Evolutionary conservation across 2,797 vertebrate genomes (phyloP), one percentile per base, ranked within the genome.

Genomic region (Myiotriccus ornatus): DNA sequence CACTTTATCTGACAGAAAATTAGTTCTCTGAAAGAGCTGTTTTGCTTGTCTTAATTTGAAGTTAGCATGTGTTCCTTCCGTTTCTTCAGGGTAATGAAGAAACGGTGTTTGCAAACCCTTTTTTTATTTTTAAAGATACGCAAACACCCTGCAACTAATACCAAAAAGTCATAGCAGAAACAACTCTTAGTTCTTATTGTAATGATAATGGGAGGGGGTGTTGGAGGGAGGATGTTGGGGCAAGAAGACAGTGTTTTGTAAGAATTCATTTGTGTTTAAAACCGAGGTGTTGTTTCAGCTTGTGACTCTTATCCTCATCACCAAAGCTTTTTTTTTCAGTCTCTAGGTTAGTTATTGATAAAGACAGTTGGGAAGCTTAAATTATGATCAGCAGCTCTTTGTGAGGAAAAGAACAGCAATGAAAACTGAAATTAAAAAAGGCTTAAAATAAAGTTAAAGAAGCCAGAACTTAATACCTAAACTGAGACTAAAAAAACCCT

Each of bases 61-160:
- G 75, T 95, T 95, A 92, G 88, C 94, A 95, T 94, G 95, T 87
- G 39, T 86, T 95, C 78, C 55, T 70, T 37, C 35, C 2, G 55
- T 94, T 93, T 96, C 91, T 95, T 94, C 84, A 43, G 9, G 18
- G 9, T 18, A 27, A 46, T 23, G 84, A 94, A 91, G 93, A 94
- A 97, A 95, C 6, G 2, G 13, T 62, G 68, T 89, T 96, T 93
- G 83, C 80, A 76, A 65, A 44, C 41, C 11, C 9, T 15, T 32
- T 28, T 35, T 18, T 78, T 59, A 41, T 87, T 63, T 63, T 52
- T 14, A 3, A 84, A 95, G 69, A 69, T 84, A 43, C 1, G 39
- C 85, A 93, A 94, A 93, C 73, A 88, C 79, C 35, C 39, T 91
- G 91, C 87, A 88, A 95, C 85, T 95, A 95, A 96, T 95, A 86